Conservation (phyloP, 2,797 vertebrate genomes). For the Hoplostethus mediterraneus region DNA sequence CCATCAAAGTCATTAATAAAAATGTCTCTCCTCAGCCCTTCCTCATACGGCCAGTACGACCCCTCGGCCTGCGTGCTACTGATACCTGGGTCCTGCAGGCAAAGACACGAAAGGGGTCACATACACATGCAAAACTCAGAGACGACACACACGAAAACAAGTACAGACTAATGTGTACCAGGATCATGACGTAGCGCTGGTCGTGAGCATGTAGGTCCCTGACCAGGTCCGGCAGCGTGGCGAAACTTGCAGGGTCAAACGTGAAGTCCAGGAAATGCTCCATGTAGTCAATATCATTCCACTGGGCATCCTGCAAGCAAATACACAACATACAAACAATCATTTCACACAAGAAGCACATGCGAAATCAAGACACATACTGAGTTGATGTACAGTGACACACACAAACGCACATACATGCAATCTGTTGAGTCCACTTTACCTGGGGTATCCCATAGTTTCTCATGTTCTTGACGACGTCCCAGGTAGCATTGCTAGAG, state of each 20-base stretch:
- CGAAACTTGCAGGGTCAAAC: constrained; percentile 80
- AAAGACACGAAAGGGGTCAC: constrained; percentile 14
- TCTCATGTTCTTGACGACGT: constrained; percentile 87
- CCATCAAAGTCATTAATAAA: constrained; percentile 89
- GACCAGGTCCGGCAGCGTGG: constrained; percentile 87
- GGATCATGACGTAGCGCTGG: constrained; percentile 90
- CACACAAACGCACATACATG: neutral
- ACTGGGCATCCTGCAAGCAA: constrained; percentile 87
- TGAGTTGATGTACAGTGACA: neutral
- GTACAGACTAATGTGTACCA: constrained; percentile 79
- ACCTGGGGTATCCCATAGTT: constrained; percentile 91
- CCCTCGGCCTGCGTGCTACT: constrained; percentile 86
- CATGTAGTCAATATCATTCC: constrained; percentile 97
- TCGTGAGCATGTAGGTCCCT: constrained; percentile 88
- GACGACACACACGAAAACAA: neutral
- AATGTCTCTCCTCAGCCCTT: constrained; percentile 86
- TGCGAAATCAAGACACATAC: neutral
- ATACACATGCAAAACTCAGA: neutral
- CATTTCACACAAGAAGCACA: neutral
- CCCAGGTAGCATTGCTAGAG: constrained; percentile 87
- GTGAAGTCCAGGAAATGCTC: constrained; percentile 88
- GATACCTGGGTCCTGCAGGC: constrained; percentile 89
- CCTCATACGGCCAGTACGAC: constrained; percentile 90
- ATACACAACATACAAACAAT: neutral
- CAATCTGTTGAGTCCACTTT: constrained; percentile 47